A percentile compares a stretch with the other conserved stretches of the same genome.
Evolutionary conservation across 35 echinoderm and acorn worm species (phyloP).

Genomic region (Acanthaster planci): DNA sequence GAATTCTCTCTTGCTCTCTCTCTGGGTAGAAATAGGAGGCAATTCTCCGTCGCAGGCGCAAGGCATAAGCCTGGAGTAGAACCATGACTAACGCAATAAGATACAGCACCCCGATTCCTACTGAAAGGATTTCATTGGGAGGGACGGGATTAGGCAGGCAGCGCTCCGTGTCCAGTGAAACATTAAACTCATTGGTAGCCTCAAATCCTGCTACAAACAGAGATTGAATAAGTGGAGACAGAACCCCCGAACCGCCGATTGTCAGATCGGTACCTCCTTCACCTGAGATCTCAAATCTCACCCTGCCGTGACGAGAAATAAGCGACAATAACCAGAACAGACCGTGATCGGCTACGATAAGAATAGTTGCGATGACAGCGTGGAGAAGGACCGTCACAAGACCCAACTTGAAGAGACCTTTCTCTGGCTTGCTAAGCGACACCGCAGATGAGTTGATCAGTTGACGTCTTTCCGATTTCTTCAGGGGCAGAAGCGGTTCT

Average conservation of each 20-base stretch:
- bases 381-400: conserved; percentile 67
- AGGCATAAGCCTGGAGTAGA: conserved; percentile 79
- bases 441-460: conserved; percentile 61
- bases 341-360: conserved; percentile 73
- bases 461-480: conserved; percentile 65
- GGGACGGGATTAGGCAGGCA: conserved; percentile 65
- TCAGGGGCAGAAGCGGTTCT: conserved; percentile 63
- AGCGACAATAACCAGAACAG: conserved; percentile 60
- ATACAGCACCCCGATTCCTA: conserved; percentile 70
- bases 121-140: conserved; percentile 56
- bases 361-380: conserved; percentile 50
- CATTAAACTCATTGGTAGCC: conserved; percentile 65
- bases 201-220: conserved; percentile 68
- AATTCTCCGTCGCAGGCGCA: conserved; percentile 65
- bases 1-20: conserved; percentile 62
- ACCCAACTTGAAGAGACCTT: conserved; percentile 74
- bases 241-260: conserved; percentile 46
- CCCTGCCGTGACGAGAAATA: conserved; percentile 55
- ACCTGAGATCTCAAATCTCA: conserved; percentile 47
- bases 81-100: conserved; percentile 64
- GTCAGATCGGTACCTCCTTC: conserved; percentile 42
- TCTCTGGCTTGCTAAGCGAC: conserved; percentile 60
- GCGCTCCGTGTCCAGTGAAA: conserved; percentile 45
- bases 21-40: conserved; percentile 88
- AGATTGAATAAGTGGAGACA: conserved; percentile 43